Evolutionary conservation across 1,140 invertebrate genomes (phyloP).

Genomic region (Ips nitidus): DNA sequence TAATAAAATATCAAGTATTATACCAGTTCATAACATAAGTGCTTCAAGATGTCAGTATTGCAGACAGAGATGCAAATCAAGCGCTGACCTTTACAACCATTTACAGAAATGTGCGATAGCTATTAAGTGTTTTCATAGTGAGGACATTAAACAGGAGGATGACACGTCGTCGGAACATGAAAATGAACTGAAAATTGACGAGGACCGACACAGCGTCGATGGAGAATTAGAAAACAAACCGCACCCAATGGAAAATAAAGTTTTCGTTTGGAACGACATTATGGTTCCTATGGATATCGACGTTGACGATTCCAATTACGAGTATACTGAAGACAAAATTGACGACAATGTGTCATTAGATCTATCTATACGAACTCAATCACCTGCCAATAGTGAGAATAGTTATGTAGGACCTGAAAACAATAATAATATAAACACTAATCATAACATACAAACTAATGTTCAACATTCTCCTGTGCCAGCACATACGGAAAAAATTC

Average conservation of each 20-base stretch:
- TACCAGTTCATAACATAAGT: slow-evolving; percentile 56
- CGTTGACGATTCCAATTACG: slow-evolving; percentile 52
- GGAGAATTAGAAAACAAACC: slow-evolving; percentile 52
- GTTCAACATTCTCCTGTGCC: slow-evolving; percentile 30
- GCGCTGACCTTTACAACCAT: slow-evolving; percentile 72
- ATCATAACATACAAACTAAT: slow-evolving; percentile 14
- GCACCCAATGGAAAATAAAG: slow-evolving; percentile 74
- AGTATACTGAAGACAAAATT: slow-evolving; percentile 44
- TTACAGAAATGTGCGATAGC: slow-evolving; percentile 66
- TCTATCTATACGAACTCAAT: slow-evolving; percentile 48
- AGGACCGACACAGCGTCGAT: slow-evolving; percentile 44
- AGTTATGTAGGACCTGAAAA: slow-evolving; percentile 42
- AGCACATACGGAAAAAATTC: slow-evolving; percentile 47
- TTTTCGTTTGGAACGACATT: slow-evolving; percentile 73
- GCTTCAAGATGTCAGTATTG: slow-evolving; percentile 83
- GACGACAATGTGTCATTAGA: slow-evolving; percentile 48
- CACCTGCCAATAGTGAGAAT: slow-evolving; percentile 47
- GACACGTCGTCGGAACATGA: slow-evolving; percentile 44
- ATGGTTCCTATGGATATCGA: slow-evolving; percentile 51
- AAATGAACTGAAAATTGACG: slow-evolving; percentile 49
- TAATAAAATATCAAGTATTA: slow-evolving; percentile 47
- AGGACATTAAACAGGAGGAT: slow-evolving; percentile 30
- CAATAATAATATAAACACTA: slow-evolving; percentile 23
- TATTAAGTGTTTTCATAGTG: slow-evolving; percentile 48
- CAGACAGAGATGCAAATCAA: slow-evolving; percentile 80